phyloP scores from a whole-genome alignment of 2,797 vertebrate species.

The Protonibea diacanthus region DNA sequence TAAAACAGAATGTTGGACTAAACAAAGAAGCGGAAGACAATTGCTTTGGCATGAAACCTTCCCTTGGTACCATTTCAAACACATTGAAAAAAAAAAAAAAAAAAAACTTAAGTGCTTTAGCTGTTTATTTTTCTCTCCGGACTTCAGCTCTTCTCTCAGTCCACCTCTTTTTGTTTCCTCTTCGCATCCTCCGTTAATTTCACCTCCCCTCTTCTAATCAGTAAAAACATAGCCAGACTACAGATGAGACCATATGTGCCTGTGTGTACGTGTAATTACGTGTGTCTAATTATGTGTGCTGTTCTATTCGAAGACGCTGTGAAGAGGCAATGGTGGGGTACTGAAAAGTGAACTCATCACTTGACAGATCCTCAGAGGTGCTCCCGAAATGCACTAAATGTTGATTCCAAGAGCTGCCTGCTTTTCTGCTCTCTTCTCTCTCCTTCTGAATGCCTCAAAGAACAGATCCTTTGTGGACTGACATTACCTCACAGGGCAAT shows the following conservation, averaged over 20 bases:
- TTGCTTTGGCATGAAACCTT: conserved; percentile 53
- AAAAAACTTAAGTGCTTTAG: conserved; percentile 45
- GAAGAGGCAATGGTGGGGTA: conserved; percentile 40
- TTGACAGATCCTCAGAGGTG: conserved; percentile 53
- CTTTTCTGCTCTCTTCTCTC: conserved; percentile 31
- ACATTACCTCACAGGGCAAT: conserved; percentile 34
- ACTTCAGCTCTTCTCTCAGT: conserved; percentile 52
- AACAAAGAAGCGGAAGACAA: conserved; percentile 57
- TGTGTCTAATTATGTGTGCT: conserved; percentile 65
- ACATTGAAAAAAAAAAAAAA: background rate
- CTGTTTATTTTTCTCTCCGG: conserved; percentile 64
- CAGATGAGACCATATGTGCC: conserved; percentile 71
- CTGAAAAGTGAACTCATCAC: conserved; percentile 60
- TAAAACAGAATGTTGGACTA: conserved; percentile 59
- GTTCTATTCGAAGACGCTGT: conserved; percentile 48
- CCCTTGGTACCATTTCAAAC: conserved; percentile 65
- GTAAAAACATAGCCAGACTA: conserved; percentile 60
- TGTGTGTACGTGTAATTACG: conserved; percentile 62
- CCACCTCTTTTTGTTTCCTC: conserved; percentile 50
- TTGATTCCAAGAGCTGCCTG: conserved; percentile 38
- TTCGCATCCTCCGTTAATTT: conserved; percentile 52
- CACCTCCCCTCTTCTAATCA: conserved; percentile 56
- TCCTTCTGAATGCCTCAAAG: conserved; percentile 22
- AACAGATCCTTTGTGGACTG: conserved; percentile 35
- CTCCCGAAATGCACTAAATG: conserved; percentile 44